Evolutionary conservation across 1,140 invertebrate genomes (phyloP).

Genomic region (Teleogryllus occipitalis): DNA sequence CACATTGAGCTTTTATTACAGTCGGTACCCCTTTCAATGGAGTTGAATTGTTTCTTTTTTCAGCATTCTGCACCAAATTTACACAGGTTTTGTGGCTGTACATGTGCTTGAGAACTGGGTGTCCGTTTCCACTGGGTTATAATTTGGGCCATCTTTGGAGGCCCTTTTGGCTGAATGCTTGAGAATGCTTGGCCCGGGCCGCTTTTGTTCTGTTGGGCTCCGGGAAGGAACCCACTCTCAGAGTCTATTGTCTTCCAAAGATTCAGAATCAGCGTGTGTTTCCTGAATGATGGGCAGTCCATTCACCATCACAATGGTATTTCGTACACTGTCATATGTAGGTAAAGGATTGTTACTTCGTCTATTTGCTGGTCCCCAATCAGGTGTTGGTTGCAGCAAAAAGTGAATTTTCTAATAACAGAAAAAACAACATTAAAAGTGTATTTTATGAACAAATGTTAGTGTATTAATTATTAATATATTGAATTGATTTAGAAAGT

Average conservation of each 20-base stretch:
- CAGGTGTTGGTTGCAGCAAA: slow-evolving; percentile 50
- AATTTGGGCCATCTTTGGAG: background rate
- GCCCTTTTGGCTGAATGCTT: background rate
- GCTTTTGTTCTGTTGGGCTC: background rate
- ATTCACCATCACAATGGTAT: slow-evolving; percentile 49
- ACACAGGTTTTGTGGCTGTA: background rate
- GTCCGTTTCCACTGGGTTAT: background rate
- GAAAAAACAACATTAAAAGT: background rate
- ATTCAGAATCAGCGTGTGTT: slow-evolving; percentile 12
- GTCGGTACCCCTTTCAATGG: background rate
- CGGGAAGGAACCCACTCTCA: slow-evolving; percentile 16
- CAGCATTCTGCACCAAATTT: background rate
- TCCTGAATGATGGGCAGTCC: slow-evolving; percentile 48
- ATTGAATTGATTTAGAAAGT: background rate
- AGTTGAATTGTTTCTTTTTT: background rate
- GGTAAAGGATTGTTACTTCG: slow-evolving; percentile 27
- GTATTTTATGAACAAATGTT: background rate
- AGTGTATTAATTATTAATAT: background rate
- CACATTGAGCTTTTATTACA: background rate
- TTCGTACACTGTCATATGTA: slow-evolving; percentile 41
- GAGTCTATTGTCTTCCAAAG: slow-evolving; percentile 18
- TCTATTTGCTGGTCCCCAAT: slow-evolving; percentile 51
- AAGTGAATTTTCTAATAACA: slow-evolving; percentile 41
- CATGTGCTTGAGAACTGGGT: background rate
- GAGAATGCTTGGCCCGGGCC: slow-evolving; percentile 6